These are phyloP conservation scores for Sphaerophoria rueppellii DNA, from an alignment of 2,888 invertebrate species.

Conservation along the genomic window DNA sequence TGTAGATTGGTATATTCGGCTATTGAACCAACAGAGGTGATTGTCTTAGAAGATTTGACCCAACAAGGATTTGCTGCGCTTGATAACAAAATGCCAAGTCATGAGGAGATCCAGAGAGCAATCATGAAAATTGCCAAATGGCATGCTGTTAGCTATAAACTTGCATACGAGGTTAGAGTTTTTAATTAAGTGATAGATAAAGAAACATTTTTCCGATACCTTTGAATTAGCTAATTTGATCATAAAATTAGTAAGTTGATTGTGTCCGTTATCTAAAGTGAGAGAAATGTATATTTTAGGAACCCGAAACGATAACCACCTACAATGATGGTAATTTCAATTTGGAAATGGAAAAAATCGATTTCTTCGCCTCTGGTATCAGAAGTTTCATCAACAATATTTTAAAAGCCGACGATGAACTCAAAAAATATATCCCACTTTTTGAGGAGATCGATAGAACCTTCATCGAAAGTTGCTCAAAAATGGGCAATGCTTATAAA, in stretches of 20 bases:
- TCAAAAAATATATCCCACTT: slow-evolving; percentile 73
- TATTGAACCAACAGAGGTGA: slow-evolving; percentile 13
- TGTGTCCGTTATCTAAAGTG: too few species aligned
- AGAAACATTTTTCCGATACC: too few species aligned
- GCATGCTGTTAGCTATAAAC: slow-evolving; percentile 49
- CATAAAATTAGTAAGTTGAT: neutral
- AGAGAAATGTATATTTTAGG: slow-evolving; percentile 9
- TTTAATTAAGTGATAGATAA: neutral
- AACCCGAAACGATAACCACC: slow-evolving; percentile 38
- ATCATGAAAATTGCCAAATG: slow-evolving; percentile 28
- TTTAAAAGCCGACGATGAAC: slow-evolving; percentile 30
- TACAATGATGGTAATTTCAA: slow-evolving; percentile 45
- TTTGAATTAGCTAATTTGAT: neutral
- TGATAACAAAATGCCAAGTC: neutral
- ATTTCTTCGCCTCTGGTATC: slow-evolving; percentile 41
- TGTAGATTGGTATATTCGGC: slow-evolving; percentile 62
- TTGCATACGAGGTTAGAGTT: slow-evolving; percentile 35
- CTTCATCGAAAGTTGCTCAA: slow-evolving; percentile 41
- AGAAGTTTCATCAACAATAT: slow-evolving; percentile 30
- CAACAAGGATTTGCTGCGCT: neutral
- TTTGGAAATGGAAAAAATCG: slow-evolving; percentile 41
- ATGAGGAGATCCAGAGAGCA: neutral
- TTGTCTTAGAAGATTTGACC: slow-evolving; percentile 6
- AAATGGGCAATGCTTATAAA: slow-evolving; percentile 71
- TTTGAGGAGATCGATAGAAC: slow-evolving; percentile 71